A percentile compares a stretch with the other conserved stretches of the same genome.
Conservation (phyloP, 2,888 invertebrate genomes). For the Nasonovia ribisnigri region DNA sequence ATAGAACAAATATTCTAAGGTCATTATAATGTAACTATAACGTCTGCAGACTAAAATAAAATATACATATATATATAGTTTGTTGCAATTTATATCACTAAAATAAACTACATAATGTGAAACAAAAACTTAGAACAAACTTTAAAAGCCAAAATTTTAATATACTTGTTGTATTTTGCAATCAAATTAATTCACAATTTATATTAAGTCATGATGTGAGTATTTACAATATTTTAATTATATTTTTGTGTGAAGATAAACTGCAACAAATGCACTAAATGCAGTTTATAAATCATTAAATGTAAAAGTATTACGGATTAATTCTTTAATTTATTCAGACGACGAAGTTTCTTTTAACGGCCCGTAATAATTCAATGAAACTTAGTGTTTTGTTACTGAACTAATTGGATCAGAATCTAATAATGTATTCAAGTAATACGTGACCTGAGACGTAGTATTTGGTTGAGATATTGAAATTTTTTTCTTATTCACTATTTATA, state of each 20-base stretch:
- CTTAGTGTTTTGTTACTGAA: conserved; percentile 8
- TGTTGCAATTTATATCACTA: neutral
- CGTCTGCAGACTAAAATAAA: neutral
- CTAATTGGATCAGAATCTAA: conserved; percentile 28
- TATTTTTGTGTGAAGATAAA: neutral
- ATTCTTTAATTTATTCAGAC: conserved; percentile 1
- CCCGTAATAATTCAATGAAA: conserved; percentile 15
- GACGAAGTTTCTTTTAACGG: neutral
- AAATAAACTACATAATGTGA: neutral
- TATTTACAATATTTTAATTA: neutral
- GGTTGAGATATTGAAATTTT: neutral
- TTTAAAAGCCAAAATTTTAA: neutral
- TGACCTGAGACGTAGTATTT: neutral
- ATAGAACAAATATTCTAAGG: neutral
- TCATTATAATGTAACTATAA: neutral
- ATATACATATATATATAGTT: neutral
- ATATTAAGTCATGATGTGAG: neutral
- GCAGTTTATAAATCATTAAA: neutral
- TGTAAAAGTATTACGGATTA: neutral
- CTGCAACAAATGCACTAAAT: neutral
- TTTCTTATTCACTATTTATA: neutral
- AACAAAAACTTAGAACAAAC: too few species aligned
- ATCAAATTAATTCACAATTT: neutral
- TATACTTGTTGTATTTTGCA: neutral
- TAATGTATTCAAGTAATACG: conserved; percentile 12